phyloP scores from a whole-genome alignment of 2,888 invertebrate species.

The Ctenicera cuprea region DNA sequence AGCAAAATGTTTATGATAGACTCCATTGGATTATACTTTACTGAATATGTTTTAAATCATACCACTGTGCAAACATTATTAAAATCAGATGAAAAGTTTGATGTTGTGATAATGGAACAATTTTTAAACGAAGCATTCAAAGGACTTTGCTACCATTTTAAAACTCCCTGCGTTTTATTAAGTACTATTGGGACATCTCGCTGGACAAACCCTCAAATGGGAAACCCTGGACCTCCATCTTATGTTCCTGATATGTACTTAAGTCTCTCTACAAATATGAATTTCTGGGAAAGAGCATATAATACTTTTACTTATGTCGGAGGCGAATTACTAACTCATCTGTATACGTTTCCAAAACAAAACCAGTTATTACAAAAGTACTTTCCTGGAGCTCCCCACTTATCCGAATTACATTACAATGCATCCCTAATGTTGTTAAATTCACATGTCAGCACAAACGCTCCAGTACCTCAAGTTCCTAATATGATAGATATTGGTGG shows the following conservation, averaged over 20 bases:
- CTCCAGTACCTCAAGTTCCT: slow-evolving; percentile 74
- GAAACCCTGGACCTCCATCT: slow-evolving; percentile 73
- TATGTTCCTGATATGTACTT: slow-evolving; percentile 73
- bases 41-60: slow-evolving; percentile 58
- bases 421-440: slow-evolving; percentile 64
- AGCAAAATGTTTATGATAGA: slow-evolving; percentile 2
- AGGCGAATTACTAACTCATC: slow-evolving; percentile 51
- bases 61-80: slow-evolving; percentile 63
- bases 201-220: slow-evolving; percentile 73
- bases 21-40: slow-evolving; percentile 12
- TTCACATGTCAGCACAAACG: slow-evolving; percentile 74
- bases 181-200: slow-evolving; percentile 72
- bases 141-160: slow-evolving; percentile 68
- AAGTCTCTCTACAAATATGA: slow-evolving; percentile 71
- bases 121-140: slow-evolving; percentile 73
- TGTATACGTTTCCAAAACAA: slow-evolving; percentile 49
- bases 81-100: slow-evolving; percentile 68
- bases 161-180: slow-evolving; percentile 68
- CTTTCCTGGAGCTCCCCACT: slow-evolving; percentile 54
- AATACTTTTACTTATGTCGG: slow-evolving; percentile 71
- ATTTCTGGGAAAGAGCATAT: slow-evolving; percentile 74
- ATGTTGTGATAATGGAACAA: slow-evolving; percentile 71
- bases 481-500: slow-evolving; percentile 78
- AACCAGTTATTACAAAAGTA: slow-evolving; percentile 52
- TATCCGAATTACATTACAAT: slow-evolving; percentile 61